Percentiles rank a stretch among this genome's conserved stretches.
Evolutionary conservation across 2,888 invertebrate genomes (phyloP).

Genomic region (Drosophila mayaguana): DNA sequence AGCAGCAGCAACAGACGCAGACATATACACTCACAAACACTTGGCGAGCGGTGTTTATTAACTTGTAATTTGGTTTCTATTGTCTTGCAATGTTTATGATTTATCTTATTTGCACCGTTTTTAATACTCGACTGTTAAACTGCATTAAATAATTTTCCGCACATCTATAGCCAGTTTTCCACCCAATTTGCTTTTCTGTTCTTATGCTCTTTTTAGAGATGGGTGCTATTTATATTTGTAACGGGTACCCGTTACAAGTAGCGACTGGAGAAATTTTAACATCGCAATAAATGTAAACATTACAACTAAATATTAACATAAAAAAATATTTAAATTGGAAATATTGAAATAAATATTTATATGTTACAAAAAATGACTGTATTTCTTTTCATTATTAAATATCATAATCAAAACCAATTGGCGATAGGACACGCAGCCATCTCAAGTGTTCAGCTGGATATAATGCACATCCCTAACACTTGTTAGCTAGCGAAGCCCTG

Average conservation of each 20-base stretch:
- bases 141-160: slow-evolving; percentile 61
- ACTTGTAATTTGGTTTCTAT: slow-evolving; percentile 10
- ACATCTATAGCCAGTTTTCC: slow-evolving; percentile 66
- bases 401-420: not conserved
- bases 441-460: not conserved
- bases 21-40: slow-evolving; percentile 21
- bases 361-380: not conserved
- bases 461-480: not conserved
- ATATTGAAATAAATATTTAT: not conserved
- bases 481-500: slow-evolving; percentile 13
- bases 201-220: slow-evolving; percentile 49
- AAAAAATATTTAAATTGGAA: not conserved
- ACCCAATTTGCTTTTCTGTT: slow-evolving; percentile 68
- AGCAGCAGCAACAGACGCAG: slow-evolving; percentile 27
- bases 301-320: not conserved
- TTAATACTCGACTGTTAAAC: slow-evolving; percentile 32
- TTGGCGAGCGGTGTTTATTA: slow-evolving; percentile 5
- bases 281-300: not conserved
- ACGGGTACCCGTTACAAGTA: slow-evolving; percentile 21
- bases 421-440: not conserved
- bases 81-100: slow-evolving; percentile 24
- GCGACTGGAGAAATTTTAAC: not conserved
- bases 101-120: slow-evolving; percentile 18
- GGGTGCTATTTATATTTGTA: slow-evolving; percentile 22
- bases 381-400: too few relatives aligned